Percentiles rank a stretch among this genome's conserved stretches.
These are phyloP conservation scores for Darevskia mixta DNA, from an alignment of 2,797 vertebrate genomes.

Conservation along the genomic window DNA sequence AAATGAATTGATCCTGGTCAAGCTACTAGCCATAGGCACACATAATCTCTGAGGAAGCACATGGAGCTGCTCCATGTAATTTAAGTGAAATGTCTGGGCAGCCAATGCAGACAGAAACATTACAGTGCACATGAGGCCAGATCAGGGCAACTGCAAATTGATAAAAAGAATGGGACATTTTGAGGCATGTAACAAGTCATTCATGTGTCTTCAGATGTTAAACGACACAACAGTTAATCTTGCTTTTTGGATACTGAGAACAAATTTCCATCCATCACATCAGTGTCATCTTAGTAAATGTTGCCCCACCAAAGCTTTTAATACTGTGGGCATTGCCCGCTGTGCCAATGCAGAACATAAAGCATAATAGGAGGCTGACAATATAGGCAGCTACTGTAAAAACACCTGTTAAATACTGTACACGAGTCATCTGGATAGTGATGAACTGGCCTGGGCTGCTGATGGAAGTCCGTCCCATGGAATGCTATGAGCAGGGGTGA, in stretches of 20 bases:
- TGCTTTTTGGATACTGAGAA: neutral
- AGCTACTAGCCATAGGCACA: neutral
- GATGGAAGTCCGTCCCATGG: neutral
- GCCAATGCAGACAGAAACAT: neutral
- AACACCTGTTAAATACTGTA: neutral
- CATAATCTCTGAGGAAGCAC: neutral
- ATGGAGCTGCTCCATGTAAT: neutral
- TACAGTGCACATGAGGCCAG: neutral
- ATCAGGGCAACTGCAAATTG: neutral
- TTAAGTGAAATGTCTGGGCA: neutral
- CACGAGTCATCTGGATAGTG: neutral
- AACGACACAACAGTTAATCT: neutral
- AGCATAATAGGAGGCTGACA: neutral
- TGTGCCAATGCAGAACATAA: neutral
- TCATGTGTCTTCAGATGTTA: neutral
- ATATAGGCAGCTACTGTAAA: neutral
- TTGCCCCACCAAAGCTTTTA: neutral
- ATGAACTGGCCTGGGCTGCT: neutral
- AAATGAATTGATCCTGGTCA: neutral
- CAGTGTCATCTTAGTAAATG: neutral
- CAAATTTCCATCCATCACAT: neutral
- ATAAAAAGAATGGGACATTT: neutral
- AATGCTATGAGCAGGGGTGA: too few species aligned
- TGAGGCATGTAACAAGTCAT: neutral
- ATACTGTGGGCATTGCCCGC: neutral